These are phyloP conservation scores for Catamblyrhynchus diadema DNA, from an alignment of 2,797 vertebrate genomes.

Conservation along the genomic window DNA sequence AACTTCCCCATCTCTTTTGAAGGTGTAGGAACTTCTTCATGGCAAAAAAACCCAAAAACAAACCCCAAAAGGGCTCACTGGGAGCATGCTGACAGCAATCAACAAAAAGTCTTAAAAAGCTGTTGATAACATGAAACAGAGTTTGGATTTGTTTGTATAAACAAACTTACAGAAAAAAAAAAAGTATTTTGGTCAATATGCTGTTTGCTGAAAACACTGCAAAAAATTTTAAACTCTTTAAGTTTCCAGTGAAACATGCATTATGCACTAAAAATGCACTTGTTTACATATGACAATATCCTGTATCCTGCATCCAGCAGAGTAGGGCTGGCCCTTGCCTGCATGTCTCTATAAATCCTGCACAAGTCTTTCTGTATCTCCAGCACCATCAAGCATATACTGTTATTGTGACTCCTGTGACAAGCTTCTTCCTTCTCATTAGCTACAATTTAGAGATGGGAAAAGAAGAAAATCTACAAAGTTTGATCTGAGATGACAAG, in stretches of 20 bases:
- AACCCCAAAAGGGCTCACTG: neutral
- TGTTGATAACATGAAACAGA: neutral
- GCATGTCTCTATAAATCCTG: fast-evolving
- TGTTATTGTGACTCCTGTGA: neutral
- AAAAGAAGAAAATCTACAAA: neutral
- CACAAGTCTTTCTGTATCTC: neutral
- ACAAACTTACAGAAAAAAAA: neutral
- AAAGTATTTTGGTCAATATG: neutral
- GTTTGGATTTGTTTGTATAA: neutral
- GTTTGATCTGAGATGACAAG: slow-evolving; percentile 40
- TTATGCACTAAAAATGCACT: neutral
- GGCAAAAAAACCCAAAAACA: neutral
- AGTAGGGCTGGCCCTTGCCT: neutral
- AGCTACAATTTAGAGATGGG: slow-evolving; percentile 1
- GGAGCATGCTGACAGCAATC: neutral
- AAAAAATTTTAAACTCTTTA: neutral
- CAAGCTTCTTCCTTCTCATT: slow-evolving; percentile 6
- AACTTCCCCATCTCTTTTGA: neutral
- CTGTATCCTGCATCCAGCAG: neutral
- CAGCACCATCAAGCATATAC: neutral
- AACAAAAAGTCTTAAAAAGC: neutral
- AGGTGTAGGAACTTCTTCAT: neutral
- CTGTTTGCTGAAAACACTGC: neutral
- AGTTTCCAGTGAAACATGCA: neutral
- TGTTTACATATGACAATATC: neutral